phyloP scores from a whole-genome alignment of 2,888 invertebrate genomes.

The Rhopalosiphum nymphaeae region DNA sequence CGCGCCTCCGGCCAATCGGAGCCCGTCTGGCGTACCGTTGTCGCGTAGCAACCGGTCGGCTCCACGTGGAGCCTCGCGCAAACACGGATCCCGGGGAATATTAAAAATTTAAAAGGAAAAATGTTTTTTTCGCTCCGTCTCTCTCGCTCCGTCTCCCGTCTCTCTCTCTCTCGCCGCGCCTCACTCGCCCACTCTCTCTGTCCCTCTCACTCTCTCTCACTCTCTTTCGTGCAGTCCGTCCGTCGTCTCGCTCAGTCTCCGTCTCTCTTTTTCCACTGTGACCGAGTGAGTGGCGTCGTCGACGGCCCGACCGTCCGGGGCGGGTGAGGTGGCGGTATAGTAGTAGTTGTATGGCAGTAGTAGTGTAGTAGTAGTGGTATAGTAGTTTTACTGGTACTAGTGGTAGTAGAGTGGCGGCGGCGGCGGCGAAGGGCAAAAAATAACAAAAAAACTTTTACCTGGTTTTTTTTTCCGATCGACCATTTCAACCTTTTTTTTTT shows the following conservation, averaged over 20 bases:
- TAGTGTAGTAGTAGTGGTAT: conserved; percentile 11
- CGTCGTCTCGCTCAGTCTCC: neutral
- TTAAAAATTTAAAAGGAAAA: conserved; percentile 65
- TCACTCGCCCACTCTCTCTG: neutral
- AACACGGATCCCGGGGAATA: conserved; percentile 64
- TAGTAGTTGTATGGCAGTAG: neutral
- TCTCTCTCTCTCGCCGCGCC: neutral
- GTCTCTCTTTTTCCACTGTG: neutral
- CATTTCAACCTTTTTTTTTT: conserved; percentile 62
- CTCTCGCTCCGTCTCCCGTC: neutral
- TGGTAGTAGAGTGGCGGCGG: conserved; percentile 43
- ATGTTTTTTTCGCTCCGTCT: conserved; percentile 56
- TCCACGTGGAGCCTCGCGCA: conserved; percentile 63
- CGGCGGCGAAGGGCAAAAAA: conserved; percentile 43
- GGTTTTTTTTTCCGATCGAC: conserved; percentile 50
- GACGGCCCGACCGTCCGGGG: neutral
- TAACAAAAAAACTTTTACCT: conserved; percentile 62
- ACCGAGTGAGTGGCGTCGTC: conserved; percentile 49
- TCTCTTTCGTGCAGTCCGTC: neutral
- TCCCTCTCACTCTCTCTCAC: neutral
- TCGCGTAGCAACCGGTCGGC: conserved; percentile 66
- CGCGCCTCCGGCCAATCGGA: conserved; percentile 65
- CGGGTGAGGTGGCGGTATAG: neutral
- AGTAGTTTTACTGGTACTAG: conserved; percentile 22
- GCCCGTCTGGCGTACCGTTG: conserved; percentile 60